These are phyloP conservation scores for Dasyprocta punctata DNA, from an alignment of 2,113 vertebrate genomes.

Conservation along the genomic window DNA sequence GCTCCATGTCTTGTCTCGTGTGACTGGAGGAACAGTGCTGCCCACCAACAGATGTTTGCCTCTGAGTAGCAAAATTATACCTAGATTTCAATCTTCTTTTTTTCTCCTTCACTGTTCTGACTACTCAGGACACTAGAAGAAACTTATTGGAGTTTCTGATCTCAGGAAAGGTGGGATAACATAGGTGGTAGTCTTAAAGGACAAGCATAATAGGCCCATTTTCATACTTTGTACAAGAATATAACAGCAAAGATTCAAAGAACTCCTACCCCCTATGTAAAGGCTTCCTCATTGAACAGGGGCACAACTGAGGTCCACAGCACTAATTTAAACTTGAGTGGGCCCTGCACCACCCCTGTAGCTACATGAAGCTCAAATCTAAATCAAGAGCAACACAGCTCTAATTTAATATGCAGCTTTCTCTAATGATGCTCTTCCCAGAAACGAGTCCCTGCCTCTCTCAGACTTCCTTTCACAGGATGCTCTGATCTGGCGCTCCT, in stretches of 20 bases:
- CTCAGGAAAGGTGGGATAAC: background rate
- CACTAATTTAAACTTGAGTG: conserved; percentile 34
- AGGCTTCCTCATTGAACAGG: background rate
- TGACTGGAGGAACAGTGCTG: background rate
- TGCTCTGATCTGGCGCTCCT: conserved; percentile 26
- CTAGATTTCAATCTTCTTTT: background rate
- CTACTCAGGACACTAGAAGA: background rate
- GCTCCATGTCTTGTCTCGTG: background rate
- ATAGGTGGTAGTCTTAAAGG: background rate
- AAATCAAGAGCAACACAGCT: conserved; percentile 57
- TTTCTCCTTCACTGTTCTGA: background rate
- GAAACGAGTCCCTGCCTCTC: conserved; percentile 38
- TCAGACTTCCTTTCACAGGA: conserved; percentile 58
- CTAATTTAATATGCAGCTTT: conserved; percentile 41
- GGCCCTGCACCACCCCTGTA: background rate
- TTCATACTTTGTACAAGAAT: background rate
- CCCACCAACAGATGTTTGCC: background rate
- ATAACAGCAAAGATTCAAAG: background rate
- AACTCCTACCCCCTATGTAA: background rate
- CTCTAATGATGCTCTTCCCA: conserved; percentile 59
- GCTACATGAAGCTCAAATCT: conserved; percentile 3
- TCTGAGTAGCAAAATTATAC: background rate
- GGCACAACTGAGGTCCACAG: background rate
- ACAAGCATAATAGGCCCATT: background rate
- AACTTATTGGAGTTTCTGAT: background rate